Evolutionary conservation across 2,888 invertebrate genomes (phyloP), one percentile per base, ranked within the genome.

Genomic region (Corythucha ciliata): DNA sequence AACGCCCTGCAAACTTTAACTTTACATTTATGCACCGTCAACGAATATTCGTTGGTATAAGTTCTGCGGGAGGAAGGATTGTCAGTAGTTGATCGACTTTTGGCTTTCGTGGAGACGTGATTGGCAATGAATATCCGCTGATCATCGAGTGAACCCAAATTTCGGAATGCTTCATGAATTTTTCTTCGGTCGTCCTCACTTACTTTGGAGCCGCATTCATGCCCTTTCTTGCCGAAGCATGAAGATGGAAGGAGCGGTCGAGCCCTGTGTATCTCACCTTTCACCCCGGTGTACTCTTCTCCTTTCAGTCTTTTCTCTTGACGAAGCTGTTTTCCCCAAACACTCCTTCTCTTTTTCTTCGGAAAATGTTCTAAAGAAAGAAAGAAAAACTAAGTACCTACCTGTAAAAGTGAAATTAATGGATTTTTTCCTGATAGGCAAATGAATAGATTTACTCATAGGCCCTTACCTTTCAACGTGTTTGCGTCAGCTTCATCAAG

Each of bases 401-500:
- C 18, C 62, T 21, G 18, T 39, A n/a, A n/a, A 16, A 39, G 22
- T 21, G 22, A 39, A 39, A 39, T 39, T 39, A 39, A 12, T 39
- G 22, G 22, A n/a, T 39, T 39, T 39, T 39, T 39, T 39, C 5
- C 22, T 16, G 22, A 39, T 39, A 39, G 16, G 22, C 39, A 18
- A 39, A 39, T 39, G 39, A 39, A 39, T 39, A 7, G n/a, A n/a
- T n/a, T n/a, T n/a, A n/a, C n/a, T n/a, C n/a, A n/a, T n/a, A n/a
- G 20, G 39, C 22, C 39, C 39, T 39, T 39, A 39, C 39, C 39
- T 8, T 21, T 39, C 22, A 39, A 39, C 39, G 39, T 20, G 39
- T 16, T 4, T 39, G 39, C 18, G 22, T 39, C 39, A n/a, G n/a
- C n/a, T 20, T 39, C 39, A 39, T 39, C 39, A 21, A 21, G 39